phyloP scores from a whole-genome alignment of 2,888 invertebrate genomes.

The Ditula angustiorana region DNA sequence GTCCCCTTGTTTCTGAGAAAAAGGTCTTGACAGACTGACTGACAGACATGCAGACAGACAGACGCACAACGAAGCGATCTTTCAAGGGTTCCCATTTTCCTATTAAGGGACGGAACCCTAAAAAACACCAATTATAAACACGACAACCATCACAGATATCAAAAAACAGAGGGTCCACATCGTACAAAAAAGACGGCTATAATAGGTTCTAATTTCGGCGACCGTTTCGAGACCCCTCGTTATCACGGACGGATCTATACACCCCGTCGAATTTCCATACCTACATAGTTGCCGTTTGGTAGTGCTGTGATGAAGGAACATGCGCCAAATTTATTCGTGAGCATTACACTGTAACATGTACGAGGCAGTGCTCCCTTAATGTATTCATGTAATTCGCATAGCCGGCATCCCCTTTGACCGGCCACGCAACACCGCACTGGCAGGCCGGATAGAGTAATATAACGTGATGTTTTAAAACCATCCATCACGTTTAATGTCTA shows the following conservation, averaged over 20 bases:
- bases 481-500: conserved; percentile 84
- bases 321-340: conserved; percentile 82
- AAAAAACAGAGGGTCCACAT: conserved; percentile 23
- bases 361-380: conserved; percentile 81
- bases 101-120: too few species aligned
- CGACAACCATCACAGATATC: conserved; percentile 12
- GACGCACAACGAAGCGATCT: too few species aligned
- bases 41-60: too few species aligned
- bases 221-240: conserved; percentile 47
- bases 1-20: too few species aligned
- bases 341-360: conserved; percentile 83
- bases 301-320: conserved; percentile 76
- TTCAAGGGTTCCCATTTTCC: too few species aligned
- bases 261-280: conserved; percentile 66
- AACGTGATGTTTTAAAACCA: conserved; percentile 85
- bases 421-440: conserved; percentile 83
- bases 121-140: background rate
- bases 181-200: conserved; percentile 27
- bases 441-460: conserved; percentile 82
- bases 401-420: conserved; percentile 85
- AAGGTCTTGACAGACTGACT: too few species aligned
- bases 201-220: conserved; percentile 26
- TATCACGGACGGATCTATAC: conserved; percentile 65
- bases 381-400: conserved; percentile 86
- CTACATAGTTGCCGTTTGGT: conserved; percentile 73